phyloP scores from a whole-genome alignment of 2,888 invertebrate genomes.

The Pollenia amentaria region DNA sequence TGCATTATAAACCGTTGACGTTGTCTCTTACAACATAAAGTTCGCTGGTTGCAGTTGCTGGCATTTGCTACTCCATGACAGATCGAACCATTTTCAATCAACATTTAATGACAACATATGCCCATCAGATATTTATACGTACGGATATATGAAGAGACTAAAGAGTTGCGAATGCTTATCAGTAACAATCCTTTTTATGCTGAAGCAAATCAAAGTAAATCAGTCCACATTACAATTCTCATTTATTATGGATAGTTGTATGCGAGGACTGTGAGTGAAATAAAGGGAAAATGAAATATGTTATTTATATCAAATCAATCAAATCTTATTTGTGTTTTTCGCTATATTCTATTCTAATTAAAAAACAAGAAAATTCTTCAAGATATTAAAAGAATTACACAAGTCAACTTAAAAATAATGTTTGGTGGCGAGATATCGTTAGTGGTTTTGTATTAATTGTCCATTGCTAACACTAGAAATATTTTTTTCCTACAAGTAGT shows the following conservation, averaged over 20 bases:
- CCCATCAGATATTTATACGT: not conserved
- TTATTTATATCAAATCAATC: too few species aligned
- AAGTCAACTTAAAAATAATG: too few species aligned
- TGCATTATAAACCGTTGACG: conserved; percentile 47
- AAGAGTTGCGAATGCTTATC: not conserved
- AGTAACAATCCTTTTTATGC: conserved; percentile 9
- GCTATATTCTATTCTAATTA: too few species aligned
- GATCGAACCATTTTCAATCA: conserved; percentile 26
- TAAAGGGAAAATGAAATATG: too few species aligned
- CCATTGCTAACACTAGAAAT: too few species aligned
- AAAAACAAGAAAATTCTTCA: too few species aligned
- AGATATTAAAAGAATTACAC: too few species aligned
- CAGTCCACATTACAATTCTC: conserved; percentile 52
- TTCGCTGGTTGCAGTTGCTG: not conserved
- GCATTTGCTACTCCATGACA: conserved; percentile 17
- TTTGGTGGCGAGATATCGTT: too few species aligned
- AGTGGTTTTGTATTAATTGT: too few species aligned
- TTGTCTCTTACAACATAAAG: conserved; percentile 23
- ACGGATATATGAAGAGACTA: not conserved
- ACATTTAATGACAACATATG: conserved; percentile 8
- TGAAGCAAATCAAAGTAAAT: conserved; percentile 57
- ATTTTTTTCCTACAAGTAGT: too few species aligned
- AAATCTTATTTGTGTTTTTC: too few species aligned
- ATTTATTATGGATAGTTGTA: conserved; percentile 7
- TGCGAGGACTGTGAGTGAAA: not conserved